These are phyloP conservation scores for Acanthosepion esculentum DNA, from an alignment of 2,888 invertebrate species.

Conservation along the genomic window DNA sequence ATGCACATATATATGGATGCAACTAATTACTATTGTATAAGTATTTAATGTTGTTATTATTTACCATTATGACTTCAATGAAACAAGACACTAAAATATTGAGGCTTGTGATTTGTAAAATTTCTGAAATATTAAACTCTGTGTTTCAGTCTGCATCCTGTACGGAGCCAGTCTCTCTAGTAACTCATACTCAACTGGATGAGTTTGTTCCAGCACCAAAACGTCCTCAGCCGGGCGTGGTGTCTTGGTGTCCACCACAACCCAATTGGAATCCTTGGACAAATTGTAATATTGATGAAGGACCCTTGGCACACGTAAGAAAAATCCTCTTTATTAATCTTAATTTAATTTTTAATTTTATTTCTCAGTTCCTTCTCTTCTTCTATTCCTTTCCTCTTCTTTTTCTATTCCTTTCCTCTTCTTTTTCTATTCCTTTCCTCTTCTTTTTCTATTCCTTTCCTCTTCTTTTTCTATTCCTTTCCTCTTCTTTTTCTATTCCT, in stretches of 20 bases:
- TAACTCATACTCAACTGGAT: conserved; percentile 79
- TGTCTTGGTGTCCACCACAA: conserved; percentile 96
- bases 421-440: too few species aligned
- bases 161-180: conserved; percentile 75
- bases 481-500: too few species aligned
- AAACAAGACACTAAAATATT: too few species aligned
- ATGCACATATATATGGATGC: too few species aligned
- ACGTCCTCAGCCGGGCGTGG: conserved; percentile 82
- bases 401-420: not conserved
- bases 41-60: too few species aligned
- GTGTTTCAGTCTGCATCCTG: not conserved
- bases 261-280: conserved; percentile 99
- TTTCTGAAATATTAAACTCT: too few species aligned
- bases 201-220: conserved; percentile 81
- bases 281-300: conserved; percentile 96
- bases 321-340: not conserved
- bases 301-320: conserved; percentile 78
- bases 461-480: too few species aligned
- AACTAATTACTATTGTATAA: too few species aligned
- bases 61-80: too few species aligned
- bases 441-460: too few species aligned
- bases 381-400: rapidly evolving
- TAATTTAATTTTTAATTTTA: not conserved
- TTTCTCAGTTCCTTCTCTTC: not conserved
- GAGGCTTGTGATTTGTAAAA: too few species aligned